Conservation (phyloP, 92 coral and sea anemone genomes). For the Parazoanthus swiftii region DNA sequence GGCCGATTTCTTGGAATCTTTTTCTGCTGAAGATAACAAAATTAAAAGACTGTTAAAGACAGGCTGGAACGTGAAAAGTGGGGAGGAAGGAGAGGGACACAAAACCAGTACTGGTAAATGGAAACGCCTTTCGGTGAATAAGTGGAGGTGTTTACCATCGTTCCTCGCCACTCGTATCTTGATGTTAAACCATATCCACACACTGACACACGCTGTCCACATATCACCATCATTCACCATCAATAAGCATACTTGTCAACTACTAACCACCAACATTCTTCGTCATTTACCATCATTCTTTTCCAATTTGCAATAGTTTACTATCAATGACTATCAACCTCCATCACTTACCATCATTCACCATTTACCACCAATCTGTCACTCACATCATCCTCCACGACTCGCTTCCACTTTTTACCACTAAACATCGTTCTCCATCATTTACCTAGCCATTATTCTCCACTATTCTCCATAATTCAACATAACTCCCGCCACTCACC, state of each 20-base stretch:
- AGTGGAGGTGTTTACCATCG: not conserved
- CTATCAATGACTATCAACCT: not conserved
- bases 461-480: not conserved
- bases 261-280: too few relatives aligned
- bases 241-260: too few relatives aligned
- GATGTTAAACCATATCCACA: too few relatives aligned
- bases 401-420: not conserved
- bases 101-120: too few relatives aligned
- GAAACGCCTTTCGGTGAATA: too few relatives aligned
- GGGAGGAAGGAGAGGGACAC: not conserved
- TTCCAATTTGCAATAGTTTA: too few relatives aligned
- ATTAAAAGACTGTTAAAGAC: not conserved
- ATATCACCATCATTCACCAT: not conserved
- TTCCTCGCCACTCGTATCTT: too few relatives aligned
- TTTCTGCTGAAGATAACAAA: conserved; percentile 22
- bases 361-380: not conserved
- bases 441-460: not conserved
- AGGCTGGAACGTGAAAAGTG: not conserved
- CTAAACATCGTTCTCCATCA: not conserved
- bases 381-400: too few relatives aligned
- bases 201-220: not conserved
- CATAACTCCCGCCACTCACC: not conserved
- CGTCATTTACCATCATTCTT: not conserved
- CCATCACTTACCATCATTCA: too few relatives aligned
- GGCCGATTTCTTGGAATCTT: conserved; percentile 28